Conservation (phyloP, 2,113 vertebrate genomes). For the Dolichotis patagonum region DNA sequence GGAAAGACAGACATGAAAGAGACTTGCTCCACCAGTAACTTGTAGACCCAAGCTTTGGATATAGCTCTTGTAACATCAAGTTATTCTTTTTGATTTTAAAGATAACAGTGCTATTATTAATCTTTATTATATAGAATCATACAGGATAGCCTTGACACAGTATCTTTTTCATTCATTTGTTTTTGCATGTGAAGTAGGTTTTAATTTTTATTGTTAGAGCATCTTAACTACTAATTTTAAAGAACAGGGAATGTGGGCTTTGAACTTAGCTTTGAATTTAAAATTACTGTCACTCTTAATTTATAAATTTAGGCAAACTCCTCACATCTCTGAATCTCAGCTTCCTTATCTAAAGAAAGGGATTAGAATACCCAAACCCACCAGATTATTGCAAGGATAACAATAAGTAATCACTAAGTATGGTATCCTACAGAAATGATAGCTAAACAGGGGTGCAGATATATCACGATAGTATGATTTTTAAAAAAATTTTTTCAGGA, state of each 20-base stretch:
- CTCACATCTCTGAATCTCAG: neutral
- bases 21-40: neutral
- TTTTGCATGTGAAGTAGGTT: neutral
- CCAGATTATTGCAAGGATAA: neutral
- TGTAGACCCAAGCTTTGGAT: neutral
- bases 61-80: neutral
- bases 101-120: neutral
- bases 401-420: neutral
- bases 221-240: neutral
- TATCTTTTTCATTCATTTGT: neutral
- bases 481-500: no score
- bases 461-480: no score
- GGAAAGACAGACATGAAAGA: neutral
- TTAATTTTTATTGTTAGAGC: neutral
- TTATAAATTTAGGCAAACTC: neutral
- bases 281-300: neutral
- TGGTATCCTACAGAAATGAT: neutral
- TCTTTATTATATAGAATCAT: neutral
- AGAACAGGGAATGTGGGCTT: neutral
- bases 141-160: neutral
- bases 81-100: conserved; percentile 39
- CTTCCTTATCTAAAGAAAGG: neutral
- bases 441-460: neutral
- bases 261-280: neutral
- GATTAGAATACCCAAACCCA: neutral